Evolutionary conservation across 37 sponge, comb jelly and placozoan genomes (phyloP), one percentile per base, ranked within the genome.

Genomic region (Tethya wilhelma): DNA sequence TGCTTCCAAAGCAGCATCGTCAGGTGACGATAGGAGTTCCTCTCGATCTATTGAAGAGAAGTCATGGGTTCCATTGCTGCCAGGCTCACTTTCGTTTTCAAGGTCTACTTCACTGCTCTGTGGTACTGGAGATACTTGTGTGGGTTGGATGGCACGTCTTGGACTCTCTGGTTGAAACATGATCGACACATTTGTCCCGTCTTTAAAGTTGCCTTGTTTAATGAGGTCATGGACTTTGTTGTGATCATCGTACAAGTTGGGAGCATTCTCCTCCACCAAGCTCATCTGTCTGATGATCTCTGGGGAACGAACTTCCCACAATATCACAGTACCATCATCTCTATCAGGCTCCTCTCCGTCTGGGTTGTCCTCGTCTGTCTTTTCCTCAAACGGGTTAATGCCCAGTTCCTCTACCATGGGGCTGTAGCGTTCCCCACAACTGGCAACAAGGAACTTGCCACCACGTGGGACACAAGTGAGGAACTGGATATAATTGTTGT

Each of bases 291-390:
- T 71, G 8, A 66, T 67, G 41, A 59, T 74, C 67, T 64, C 63
- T 22, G 88, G 60, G 22, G 38, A 22, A 69, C 55, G 80, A 1
- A 84, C 92, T 40, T 91, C 92, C 87, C 87, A 91, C 34, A 86
- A 44, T 12, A 91, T 59, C 1, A 86, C 39, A 1, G 69, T 67
- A 39, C 91, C 91, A 64, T 78, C 58, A 31, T 31, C 57, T 38
- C 65, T 76, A n/a, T n/a, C n/a, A n/a, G n/a, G n/a, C n/a, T n/a
- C n/a, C n/a, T 72, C 79, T 30, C 57, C 70, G 0, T 87, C 68
- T 26, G 73, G 75, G 11, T 23, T 36, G 2, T 37, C 25, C 17
- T 56, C 46, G 19, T 68, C n/a, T n/a, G n/a, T n/a, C n/a, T n/a
- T n/a, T n/a, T n/a, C n/a, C n/a, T n/a, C n/a, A n/a, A n/a, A n/a